phyloP scores from a whole-genome alignment of 2,888 invertebrate species.

The Xestia c-nigrum region DNA sequence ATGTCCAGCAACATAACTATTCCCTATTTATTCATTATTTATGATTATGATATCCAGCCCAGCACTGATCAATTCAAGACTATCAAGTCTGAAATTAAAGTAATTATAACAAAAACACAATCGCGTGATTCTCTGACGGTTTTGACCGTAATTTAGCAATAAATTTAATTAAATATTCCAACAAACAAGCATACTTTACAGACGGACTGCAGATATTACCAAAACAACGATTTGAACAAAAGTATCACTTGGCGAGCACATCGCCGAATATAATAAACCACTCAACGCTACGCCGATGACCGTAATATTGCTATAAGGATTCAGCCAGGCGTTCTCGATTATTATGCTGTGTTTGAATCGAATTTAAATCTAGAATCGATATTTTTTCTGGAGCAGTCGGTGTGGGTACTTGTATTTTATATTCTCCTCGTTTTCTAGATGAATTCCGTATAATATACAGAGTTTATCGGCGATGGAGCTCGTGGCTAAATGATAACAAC shows the following conservation, averaged over 20 bases:
- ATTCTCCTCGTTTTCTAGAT: background rate
- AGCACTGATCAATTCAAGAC: too few relatives aligned
- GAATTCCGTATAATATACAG: background rate
- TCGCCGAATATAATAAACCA: conserved; percentile 45
- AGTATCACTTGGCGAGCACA: conserved; percentile 18
- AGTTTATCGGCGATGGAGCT: too few relatives aligned
- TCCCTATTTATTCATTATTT: too few relatives aligned
- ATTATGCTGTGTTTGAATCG: conserved; percentile 13
- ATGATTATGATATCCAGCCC: too few relatives aligned
- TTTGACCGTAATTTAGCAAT: background rate
- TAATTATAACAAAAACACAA: background rate
- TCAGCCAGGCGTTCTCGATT: conserved; percentile 53
- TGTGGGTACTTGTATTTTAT: background rate
- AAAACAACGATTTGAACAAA: background rate
- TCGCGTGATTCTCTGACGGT: background rate
- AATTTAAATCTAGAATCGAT: conserved; percentile 28
- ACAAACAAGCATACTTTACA: background rate
- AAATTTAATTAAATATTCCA: background rate
- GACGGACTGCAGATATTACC: background rate
- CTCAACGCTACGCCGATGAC: conserved; percentile 30
- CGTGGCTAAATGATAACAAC: too few relatives aligned
- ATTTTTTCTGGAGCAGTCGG: conserved; percentile 1
- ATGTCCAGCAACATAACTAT: too few relatives aligned
- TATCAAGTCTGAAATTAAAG: too few relatives aligned
- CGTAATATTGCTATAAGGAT: conserved; percentile 54